Percentiles rank a stretch among this genome's conserved stretches.
Evolutionary conservation across 2,113 vertebrate genomes (phyloP).

Genomic region (Petroica traversi): DNA sequence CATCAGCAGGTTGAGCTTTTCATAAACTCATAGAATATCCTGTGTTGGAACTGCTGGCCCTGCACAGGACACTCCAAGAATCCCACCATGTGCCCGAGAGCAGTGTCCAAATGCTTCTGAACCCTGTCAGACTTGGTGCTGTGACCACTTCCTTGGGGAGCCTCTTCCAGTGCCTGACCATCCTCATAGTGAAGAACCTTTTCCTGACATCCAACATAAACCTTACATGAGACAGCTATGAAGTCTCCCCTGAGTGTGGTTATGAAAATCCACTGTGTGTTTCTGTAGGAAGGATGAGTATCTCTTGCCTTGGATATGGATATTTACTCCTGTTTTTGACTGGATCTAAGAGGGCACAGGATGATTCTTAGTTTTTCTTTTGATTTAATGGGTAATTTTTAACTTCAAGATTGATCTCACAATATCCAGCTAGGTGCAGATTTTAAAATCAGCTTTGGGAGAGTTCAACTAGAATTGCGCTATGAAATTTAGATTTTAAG

Average conservation of each 20-base stretch:
- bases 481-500: not conserved
- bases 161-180: not conserved
- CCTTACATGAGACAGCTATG: fast-evolving
- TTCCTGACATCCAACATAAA: not conserved
- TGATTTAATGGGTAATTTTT: not conserved
- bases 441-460: not conserved
- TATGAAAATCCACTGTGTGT: not conserved
- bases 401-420: not conserved
- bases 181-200: not conserved
- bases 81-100: too few relatives aligned
- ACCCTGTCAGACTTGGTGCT: not conserved
- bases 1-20: not conserved
- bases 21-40: not conserved
- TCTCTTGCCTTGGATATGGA: not conserved
- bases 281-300: not conserved
- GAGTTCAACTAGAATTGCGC: not conserved
- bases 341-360: not conserved
- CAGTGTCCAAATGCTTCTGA: not conserved
- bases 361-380: not conserved
- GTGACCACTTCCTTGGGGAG: not conserved
- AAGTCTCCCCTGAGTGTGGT: not conserved
- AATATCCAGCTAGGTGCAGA: not conserved
- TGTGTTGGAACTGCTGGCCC: not conserved
- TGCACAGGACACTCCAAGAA: not conserved
- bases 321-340: not conserved